These are phyloP conservation scores for Vidua chalybeata DNA, from an alignment of 2,113 vertebrate species.

Conservation along the genomic window DNA sequence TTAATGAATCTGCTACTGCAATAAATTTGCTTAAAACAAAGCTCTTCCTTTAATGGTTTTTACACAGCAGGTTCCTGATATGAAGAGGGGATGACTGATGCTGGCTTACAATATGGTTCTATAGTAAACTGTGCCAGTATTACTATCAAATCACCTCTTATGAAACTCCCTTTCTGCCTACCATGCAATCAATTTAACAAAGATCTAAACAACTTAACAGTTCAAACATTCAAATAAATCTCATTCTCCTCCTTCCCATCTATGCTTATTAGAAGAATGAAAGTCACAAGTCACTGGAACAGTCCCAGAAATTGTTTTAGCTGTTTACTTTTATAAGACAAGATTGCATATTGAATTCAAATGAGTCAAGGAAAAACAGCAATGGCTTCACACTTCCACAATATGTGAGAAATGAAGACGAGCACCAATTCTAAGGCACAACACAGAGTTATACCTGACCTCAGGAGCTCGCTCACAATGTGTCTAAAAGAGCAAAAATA, in stretches of 20 bases:
- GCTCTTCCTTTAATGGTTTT: conserved; percentile 28
- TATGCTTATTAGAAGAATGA: neutral
- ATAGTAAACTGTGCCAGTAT: neutral
- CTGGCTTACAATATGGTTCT: conserved; percentile 15
- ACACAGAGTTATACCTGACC: neutral
- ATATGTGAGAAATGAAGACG: neutral
- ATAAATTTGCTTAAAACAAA: conserved; percentile 40
- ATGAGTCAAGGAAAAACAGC: neutral
- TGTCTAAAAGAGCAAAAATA: neutral
- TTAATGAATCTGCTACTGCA: conserved; percentile 15
- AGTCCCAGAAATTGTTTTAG: conserved; percentile 24
- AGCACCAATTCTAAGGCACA: neutral
- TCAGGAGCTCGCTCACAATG: neutral
- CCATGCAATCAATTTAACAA: conserved; percentile 12
- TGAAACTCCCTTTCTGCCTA: neutral
- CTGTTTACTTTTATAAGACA: conserved; percentile 22
- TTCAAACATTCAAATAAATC: conserved; percentile 33
- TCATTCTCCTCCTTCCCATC: neutral
- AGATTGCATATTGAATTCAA: conserved; percentile 8
- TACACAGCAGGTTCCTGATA: conserved; percentile 24
- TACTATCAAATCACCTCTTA: conserved; percentile 18
- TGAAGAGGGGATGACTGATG: conserved; percentile 26
- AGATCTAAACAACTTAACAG: conserved; percentile 32
- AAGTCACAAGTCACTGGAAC: conserved; percentile 1
- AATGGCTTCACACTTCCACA: neutral